phyloP scores from a whole-genome alignment of 2,888 invertebrate species.

The Phragmatobia fuliginosa region DNA sequence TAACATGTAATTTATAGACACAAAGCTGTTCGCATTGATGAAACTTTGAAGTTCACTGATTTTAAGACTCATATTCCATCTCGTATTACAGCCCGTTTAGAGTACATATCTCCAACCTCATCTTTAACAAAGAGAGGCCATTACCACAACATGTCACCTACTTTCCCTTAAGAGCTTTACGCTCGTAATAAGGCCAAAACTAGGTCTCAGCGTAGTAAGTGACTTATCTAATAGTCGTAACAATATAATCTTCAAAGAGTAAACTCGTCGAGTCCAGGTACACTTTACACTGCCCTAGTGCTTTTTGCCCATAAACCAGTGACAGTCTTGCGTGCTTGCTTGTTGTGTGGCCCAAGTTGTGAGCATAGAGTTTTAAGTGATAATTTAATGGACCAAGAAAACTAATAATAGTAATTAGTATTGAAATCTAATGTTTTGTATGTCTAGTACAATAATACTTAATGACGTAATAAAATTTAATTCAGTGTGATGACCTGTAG shows the following conservation, averaged over 20 bases:
- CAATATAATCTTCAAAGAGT: conserved; percentile 63
- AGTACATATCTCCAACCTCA: not conserved
- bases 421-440: too few species aligned
- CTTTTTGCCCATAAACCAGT: conserved; percentile 73
- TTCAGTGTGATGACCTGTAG: not conserved
- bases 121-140: conserved; percentile 1
- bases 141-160: not conserved
- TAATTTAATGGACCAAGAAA: conserved; percentile 2
- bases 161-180: not conserved
- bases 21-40: not conserved
- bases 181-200: conserved; percentile 6
- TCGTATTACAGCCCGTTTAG: not conserved
- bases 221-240: conserved; percentile 49
- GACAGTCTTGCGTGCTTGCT: conserved; percentile 72
- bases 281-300: conserved; percentile 59
- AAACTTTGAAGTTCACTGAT: not conserved
- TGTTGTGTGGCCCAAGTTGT: conserved; percentile 45
- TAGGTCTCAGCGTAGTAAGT: conserved; percentile 28
- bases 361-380: conserved; percentile 10
- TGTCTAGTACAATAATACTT: too few species aligned
- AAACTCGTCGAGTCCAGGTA: conserved; percentile 51
- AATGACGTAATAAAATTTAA: too few species aligned
- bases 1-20: not conserved
- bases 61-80: not conserved
- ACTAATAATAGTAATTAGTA: not conserved